Conservation (phyloP, 2,888 invertebrate species). For the Ganaspis brasiliensis region DNA sequence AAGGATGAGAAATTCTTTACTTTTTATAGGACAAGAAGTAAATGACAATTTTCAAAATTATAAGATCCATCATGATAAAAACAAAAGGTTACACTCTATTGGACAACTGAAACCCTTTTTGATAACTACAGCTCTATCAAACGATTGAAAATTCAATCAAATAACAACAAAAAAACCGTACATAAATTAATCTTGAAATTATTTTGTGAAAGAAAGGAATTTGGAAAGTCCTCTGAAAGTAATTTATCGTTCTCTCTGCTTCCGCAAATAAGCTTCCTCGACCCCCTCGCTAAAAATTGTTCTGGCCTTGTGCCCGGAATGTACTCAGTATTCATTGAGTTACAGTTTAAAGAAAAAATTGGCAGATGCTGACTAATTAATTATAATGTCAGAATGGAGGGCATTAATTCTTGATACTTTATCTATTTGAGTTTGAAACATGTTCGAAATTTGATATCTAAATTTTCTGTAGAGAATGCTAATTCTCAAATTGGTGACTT, state of each 20-base stretch:
- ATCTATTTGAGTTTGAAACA: constrained; percentile 11
- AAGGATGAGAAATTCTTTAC: too few species aligned
- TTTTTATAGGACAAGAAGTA: too few species aligned
- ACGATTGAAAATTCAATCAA: too few species aligned
- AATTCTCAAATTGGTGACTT: neutral
- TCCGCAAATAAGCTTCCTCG: constrained; percentile 41
- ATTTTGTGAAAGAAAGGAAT: constrained; percentile 26
- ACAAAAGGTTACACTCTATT: too few species aligned
- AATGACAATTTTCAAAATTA: too few species aligned
- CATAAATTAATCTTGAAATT: neutral
- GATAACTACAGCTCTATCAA: too few species aligned
- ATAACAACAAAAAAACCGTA: too few species aligned
- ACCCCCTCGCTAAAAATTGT: constrained; percentile 37
- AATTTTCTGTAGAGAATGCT: neutral
- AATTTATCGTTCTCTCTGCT: constrained; percentile 33
- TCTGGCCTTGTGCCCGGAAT: constrained; percentile 39
- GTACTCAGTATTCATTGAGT: constrained; percentile 40
- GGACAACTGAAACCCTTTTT: too few species aligned
- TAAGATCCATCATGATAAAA: too few species aligned
- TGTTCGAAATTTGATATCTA: constrained; percentile 14
- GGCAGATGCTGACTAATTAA: constrained; percentile 24
- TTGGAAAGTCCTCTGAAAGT: constrained; percentile 25
- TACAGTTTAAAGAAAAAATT: constrained; percentile 38
- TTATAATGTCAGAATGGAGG: constrained; percentile 26
- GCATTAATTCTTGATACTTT: constrained; percentile 39